phyloP scores from a whole-genome alignment of 2,888 invertebrate species.

The Drosophila rubida region DNA sequence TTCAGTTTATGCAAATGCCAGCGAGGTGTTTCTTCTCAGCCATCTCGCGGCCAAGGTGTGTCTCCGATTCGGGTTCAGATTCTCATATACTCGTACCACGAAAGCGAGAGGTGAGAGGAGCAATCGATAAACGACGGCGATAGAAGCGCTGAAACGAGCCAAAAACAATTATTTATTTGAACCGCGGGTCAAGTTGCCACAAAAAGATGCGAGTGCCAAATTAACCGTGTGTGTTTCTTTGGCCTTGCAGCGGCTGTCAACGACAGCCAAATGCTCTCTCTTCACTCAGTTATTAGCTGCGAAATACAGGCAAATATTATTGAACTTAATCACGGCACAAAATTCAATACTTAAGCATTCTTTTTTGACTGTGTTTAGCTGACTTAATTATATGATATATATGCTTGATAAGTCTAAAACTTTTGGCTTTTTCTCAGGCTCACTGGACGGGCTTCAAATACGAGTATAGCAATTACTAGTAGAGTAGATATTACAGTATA shows the following conservation, averaged over 20 bases:
- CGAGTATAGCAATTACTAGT: no score
- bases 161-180: conserved; percentile 72
- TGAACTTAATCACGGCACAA: no score
- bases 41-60: conserved; percentile 2
- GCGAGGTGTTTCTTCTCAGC: conserved; percentile 56
- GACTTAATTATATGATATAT: no score
- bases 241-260: no score
- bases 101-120: conserved; percentile 19
- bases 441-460: no score
- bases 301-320: no score
- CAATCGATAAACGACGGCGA: conserved; percentile 28
- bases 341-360: no score
- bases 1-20: conserved; percentile 72
- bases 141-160: conserved; percentile 18
- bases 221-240: conserved; percentile 6
- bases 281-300: no score
- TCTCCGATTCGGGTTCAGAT: conserved; percentile 10
- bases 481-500: no score
- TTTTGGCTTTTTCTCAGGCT: no score
- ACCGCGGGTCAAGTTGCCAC: conserved; percentile 62
- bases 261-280: neutral
- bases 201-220: conserved; percentile 20
- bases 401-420: no score
- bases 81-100: neutral
- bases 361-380: no score